phyloP scores from a whole-genome alignment of 2,888 invertebrate genomes.

The Eupithecia inturbata region DNA sequence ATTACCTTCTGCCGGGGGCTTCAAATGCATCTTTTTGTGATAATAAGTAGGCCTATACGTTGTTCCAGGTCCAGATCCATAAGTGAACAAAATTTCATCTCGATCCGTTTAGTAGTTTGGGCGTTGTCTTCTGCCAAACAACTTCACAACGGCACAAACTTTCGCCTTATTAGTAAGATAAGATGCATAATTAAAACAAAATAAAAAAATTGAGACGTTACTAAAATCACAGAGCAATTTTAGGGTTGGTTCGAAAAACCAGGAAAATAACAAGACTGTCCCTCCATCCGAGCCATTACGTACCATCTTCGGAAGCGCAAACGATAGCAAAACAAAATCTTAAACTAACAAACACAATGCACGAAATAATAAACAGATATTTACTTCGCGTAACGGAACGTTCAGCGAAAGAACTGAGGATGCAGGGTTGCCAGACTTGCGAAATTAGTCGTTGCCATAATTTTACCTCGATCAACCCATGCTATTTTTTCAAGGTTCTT shows the following conservation, averaged over 20 bases:
- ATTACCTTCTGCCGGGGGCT: no score
- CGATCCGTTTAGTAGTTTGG: no score
- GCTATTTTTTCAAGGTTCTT: no score
- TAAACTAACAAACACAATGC: constrained; percentile 38
- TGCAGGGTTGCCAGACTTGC: constrained; percentile 25
- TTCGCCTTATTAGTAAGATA: no score
- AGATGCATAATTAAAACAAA: no score
- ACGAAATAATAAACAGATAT: constrained; percentile 41
- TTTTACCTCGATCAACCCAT: not conserved
- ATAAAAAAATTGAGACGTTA: not conserved
- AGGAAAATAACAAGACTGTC: not conserved
- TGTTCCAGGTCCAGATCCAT: no score
- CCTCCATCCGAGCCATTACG: constrained; percentile 15
- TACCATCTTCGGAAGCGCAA: constrained; percentile 27
- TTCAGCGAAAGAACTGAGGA: constrained; percentile 31
- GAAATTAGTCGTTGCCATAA: not conserved
- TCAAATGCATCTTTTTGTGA: no score
- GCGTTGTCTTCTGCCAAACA: no score
- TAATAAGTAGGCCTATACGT: no score
- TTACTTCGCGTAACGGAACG: constrained; percentile 36
- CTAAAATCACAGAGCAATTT: not conserved
- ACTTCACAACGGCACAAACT: no score
- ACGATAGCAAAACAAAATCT: constrained; percentile 38
- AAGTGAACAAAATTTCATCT: no score
- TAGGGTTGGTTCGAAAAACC: not conserved